These are phyloP conservation scores for Pangasius macronema DNA, from an alignment of 2,797 vertebrate species.

Conservation along the genomic window DNA sequence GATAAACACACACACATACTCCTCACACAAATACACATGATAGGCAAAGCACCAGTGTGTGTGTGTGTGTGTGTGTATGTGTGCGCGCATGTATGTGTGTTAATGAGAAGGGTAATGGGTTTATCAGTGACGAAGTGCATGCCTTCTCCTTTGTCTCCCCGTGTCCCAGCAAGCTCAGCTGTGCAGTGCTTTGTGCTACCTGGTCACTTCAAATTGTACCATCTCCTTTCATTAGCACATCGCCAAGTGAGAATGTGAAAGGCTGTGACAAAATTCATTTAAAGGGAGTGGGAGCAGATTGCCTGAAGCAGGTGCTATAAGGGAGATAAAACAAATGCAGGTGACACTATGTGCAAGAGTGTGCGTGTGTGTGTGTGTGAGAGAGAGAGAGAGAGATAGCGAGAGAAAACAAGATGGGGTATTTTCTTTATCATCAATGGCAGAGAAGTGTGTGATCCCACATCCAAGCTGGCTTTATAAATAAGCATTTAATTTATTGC, in stretches of 20 bases:
- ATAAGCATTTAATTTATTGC: neutral
- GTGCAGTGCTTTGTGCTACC: constrained; percentile 88
- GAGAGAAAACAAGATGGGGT: neutral
- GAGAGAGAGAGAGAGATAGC: neutral
- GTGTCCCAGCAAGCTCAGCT: constrained; percentile 82
- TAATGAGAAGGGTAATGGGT: constrained; percentile 96
- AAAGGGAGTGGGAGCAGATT: constrained; percentile 85
- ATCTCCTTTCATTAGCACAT: constrained; percentile 99
- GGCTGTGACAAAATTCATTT: constrained; percentile 99
- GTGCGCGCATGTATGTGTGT: constrained; percentile 85
- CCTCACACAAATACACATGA: constrained; percentile 66
- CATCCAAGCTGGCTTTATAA: constrained; percentile 6
- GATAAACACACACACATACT: constrained; percentile 87
- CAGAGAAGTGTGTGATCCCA: neutral
- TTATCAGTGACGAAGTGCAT: constrained; percentile 87
- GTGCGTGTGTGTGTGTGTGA: constrained; percentile 47
- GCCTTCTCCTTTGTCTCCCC: constrained; percentile 80
- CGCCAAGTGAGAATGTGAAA: constrained; percentile 87
- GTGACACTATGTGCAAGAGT: constrained; percentile 44
- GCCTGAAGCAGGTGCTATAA: constrained; percentile 94
- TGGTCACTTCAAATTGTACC: constrained; percentile 97
- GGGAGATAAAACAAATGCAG: constrained; percentile 87
- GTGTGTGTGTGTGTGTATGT: constrained; percentile 69
- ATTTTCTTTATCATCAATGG: constrained; percentile 20
- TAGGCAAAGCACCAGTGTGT: constrained; percentile 76